A percentile compares a stretch with the other conserved stretches of the same genome.
These are phyloP conservation scores for Aphelenchoides fujianensis DNA, from an alignment of 1,140 invertebrate genomes.

Conservation along the genomic window DNA sequence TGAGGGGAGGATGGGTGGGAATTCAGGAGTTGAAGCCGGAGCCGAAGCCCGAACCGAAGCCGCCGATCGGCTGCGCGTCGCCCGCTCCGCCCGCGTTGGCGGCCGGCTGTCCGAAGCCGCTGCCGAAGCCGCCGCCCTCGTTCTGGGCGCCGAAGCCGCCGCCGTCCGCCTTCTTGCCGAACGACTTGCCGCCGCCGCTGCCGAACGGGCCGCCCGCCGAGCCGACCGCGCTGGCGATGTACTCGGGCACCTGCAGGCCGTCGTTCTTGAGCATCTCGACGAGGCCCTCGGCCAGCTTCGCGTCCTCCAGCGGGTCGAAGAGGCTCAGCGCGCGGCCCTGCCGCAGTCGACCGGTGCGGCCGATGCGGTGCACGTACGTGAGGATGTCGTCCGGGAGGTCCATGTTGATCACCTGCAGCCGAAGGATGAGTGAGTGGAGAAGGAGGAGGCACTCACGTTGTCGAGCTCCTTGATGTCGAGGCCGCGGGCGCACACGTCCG, in stretches of 20 bases:
- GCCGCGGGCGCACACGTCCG: slow-evolving; percentile 85
- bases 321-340: slow-evolving; percentile 67
- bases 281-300: neutral
- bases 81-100: too few relatives aligned
- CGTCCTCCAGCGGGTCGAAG: neutral
- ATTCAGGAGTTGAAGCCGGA: too few relatives aligned
- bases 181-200: neutral
- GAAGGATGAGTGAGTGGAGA: slow-evolving; percentile 77
- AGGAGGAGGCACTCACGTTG: slow-evolving; percentile 71
- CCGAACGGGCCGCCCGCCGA: neutral
- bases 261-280: neutral
- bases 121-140: too few relatives aligned
- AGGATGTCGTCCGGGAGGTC: slow-evolving; percentile 87
- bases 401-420: slow-evolving; percentile 80
- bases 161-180: neutral
- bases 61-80: too few relatives aligned
- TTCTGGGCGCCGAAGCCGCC: too few relatives aligned
- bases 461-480: slow-evolving; percentile 82
- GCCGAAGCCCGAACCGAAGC: too few relatives aligned
- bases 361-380: slow-evolving; percentile 87
- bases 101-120: too few relatives aligned
- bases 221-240: neutral
- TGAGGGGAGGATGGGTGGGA: too few relatives aligned
- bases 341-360: slow-evolving; percentile 72
- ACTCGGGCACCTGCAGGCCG: neutral